Percentiles rank a stretch among this genome's conserved stretches.
These are phyloP conservation scores for Falco cherrug DNA, from an alignment of 2,797 vertebrate species.

Conservation along the genomic window DNA sequence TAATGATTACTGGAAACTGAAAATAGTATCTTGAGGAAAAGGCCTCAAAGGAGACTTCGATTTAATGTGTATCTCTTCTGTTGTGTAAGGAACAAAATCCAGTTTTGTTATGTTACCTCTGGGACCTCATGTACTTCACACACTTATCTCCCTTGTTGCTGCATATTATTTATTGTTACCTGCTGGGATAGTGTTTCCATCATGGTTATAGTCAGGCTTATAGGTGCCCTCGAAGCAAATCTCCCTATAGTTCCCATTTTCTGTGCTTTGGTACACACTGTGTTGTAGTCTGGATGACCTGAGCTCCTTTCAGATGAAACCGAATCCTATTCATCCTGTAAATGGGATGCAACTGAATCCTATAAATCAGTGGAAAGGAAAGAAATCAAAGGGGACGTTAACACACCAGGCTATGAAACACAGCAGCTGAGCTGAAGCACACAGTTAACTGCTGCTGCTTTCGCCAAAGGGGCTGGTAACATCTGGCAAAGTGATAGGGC, in stretches of 20 bases:
- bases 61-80: not conserved
- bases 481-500: constrained; percentile 43
- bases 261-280: not conserved
- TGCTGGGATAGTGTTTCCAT: not conserved
- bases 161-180: constrained; percentile 1
- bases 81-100: not conserved
- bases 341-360: constrained; percentile 4
- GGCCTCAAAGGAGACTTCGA: not conserved
- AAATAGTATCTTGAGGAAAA: not conserved
- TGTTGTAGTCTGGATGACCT: not conserved
- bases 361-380: constrained; percentile 23
- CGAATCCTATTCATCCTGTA: constrained; percentile 19
- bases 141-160: not conserved
- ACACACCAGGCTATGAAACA: not conserved
- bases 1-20: not conserved
- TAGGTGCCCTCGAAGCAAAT: not conserved
- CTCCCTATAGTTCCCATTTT: not conserved
- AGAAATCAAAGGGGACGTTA: constrained; percentile 30
- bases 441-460: not conserved
- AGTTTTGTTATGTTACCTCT: not conserved
- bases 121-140: not conserved
- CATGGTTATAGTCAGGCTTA: not conserved
- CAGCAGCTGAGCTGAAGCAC: not conserved
- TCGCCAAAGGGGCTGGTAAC: constrained; percentile 13
- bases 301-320: not conserved